Percentiles rank a stretch among this genome's conserved stretches.
Conservation (phyloP, 2,888 invertebrate species). For the Drosophila maculinotata region DNA sequence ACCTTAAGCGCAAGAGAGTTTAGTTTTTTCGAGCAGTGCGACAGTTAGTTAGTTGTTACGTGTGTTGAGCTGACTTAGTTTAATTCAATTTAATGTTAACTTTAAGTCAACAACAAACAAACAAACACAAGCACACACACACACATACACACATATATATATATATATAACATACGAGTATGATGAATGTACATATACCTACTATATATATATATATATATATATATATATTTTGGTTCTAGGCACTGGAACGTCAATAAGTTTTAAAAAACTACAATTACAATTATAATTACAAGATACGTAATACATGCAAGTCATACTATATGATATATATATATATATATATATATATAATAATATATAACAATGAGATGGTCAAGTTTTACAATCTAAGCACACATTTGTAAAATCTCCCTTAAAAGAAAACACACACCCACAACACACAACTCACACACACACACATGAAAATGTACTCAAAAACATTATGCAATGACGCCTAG, state of each 20-base stretch:
- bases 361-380: conserved; percentile 18
- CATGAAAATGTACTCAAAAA: conserved; percentile 51
- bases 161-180: conserved; percentile 4
- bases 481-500: conserved; percentile 19
- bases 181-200: conserved; percentile 24
- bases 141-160: background rate
- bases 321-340: conserved; percentile 29
- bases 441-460: conserved; percentile 18
- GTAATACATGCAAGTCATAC: conserved; percentile 66
- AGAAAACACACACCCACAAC: conserved; percentile 14
- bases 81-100: conserved; percentile 59
- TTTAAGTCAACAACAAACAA: conserved; percentile 41
- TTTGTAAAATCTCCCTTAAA: conserved; percentile 18
- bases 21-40: conserved; percentile 38
- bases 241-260: conserved; percentile 28
- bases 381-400: conserved; percentile 30
- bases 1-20: conserved; percentile 34
- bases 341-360: conserved; percentile 17
- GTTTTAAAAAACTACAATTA: conserved; percentile 43
- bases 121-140: conserved; percentile 7
- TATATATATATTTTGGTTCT: conserved; percentile 12
- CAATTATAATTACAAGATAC: conserved; percentile 55
- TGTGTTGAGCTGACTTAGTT: conserved; percentile 77
- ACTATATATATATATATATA: conserved; percentile 4
- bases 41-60: conserved; percentile 55